Evolutionary conservation across 2,888 invertebrate species (phyloP), one percentile per base, ranked within the genome.

Genomic region (Lamproptera curius): DNA sequence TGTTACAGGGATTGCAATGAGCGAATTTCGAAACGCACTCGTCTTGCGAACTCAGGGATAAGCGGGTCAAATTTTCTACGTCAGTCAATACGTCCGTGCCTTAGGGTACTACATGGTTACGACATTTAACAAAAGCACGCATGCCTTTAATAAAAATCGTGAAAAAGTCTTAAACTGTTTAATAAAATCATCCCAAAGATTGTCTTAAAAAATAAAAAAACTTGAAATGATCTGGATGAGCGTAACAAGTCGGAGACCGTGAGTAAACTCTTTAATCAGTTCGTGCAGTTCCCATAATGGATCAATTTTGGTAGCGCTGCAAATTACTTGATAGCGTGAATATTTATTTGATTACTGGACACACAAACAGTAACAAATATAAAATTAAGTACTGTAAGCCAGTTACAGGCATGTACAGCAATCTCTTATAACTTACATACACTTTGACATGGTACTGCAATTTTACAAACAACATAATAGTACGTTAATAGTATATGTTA

Each of bases 1-100:
- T 16, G 31, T 50, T 50, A 50, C 49, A 33, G 33, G 41, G 35
- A 49, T 37, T 44, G 49, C 41, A 41, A 33, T 15, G 37, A 44
- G 37, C 36, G 33, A 23, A 40, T 49, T 43, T 35, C 43, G 34
- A 35, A 49, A 49, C 40, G 2, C 35, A 16, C 26, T 20, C 46
- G 35, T 11, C 10, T 28, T 28, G 16, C 16, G 17, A 43, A 35
- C 11, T 17, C 10, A 15, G 13, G 17, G 40, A 11, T 16, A 35
- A 26, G 23, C 31, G 13, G 31, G 31, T 31, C 31, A 11, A 31
- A 31, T 6, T 31, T 31, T 31, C n/a, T 31, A 31, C 31, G 11
- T 31, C 31, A 31, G 31, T 11, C 31, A 31, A n/a, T n/a, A 31
- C n/a, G 13, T 4, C 11, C n/a, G n/a, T 31, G 31, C 31, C 31